Evolutionary conservation across 2,113 vertebrate species (phyloP).

Genomic region (Ellobius talpinus): DNA sequence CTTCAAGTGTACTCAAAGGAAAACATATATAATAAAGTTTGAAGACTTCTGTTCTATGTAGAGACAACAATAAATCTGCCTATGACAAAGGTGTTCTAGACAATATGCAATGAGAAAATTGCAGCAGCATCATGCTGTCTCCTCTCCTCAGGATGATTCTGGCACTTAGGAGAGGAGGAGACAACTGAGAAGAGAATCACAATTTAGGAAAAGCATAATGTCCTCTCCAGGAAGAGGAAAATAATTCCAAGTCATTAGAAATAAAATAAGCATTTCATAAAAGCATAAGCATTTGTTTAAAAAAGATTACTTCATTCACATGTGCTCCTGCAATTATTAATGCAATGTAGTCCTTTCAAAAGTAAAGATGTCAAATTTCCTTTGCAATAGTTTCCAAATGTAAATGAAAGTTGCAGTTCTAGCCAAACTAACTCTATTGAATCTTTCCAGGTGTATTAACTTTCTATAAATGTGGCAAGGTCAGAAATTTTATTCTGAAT

Average conservation of each 20-base stretch:
- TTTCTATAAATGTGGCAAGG: slow-evolving; percentile 60
- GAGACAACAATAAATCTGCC: slow-evolving; percentile 4
- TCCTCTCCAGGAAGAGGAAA: slow-evolving; percentile 70
- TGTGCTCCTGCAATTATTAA: slow-evolving; percentile 68
- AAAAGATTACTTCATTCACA: slow-evolving; percentile 63
- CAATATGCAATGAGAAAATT: slow-evolving; percentile 52
- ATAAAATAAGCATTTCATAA: slow-evolving; percentile 64
- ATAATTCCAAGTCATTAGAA: slow-evolving; percentile 73
- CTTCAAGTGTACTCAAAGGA: slow-evolving; percentile 46
- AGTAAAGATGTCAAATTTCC: slow-evolving; percentile 71
- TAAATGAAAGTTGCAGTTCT: slow-evolving; percentile 61
- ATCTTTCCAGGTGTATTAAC: slow-evolving; percentile 65
- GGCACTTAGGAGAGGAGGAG: slow-evolving; percentile 3
- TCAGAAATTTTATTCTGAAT: slow-evolving; percentile 66
- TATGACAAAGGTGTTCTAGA: slow-evolving; percentile 11
- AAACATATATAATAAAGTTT: slow-evolving; percentile 36
- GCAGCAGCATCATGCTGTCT: slow-evolving; percentile 11
- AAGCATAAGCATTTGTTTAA: slow-evolving; percentile 69
- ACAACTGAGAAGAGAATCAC: slow-evolving; percentile 27
- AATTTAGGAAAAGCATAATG: slow-evolving; percentile 66
- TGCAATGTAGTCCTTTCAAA: slow-evolving; percentile 52
- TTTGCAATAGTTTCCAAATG: slow-evolving; percentile 56
- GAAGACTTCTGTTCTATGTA: slow-evolving; percentile 46
- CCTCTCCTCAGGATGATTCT: slow-evolving; percentile 50
- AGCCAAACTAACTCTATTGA: slow-evolving; percentile 51